Base-by-base conservation (phyloP, 2,113 vertebrate genomes). In the Hoplias malabaricus region DNA sequence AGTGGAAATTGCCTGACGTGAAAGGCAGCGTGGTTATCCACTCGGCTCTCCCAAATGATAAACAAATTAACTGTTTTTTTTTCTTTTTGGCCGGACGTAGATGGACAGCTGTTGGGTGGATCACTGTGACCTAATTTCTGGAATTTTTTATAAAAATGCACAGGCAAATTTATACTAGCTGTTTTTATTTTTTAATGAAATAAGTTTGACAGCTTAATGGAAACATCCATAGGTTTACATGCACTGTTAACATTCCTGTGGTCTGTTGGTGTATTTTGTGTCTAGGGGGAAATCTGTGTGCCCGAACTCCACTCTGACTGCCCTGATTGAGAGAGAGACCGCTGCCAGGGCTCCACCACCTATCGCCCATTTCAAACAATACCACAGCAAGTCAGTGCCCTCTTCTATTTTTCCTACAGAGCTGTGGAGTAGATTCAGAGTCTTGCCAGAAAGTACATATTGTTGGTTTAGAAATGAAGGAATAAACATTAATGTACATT, bases 361-460 rank as follows among this genome's bases (percentile, higher is more conserved):
- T 43, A 94, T 98, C 85, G 94, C 96, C 90, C 97, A 97, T 79
- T 91, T 94, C 86, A 97, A 95, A 83, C 97, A 95, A 70, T 92
- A 94, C 86, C 83, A 89, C 89, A 94, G 95, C 92, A 98, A 94
- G 98, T 98, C 91, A 92, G 85, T 43, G 27, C 29, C 19, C 5
- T 11, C 40, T 6, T 67, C 23, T 1, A 34, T 36, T 8, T 21
- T 23, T n/a, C 34, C 7, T 61, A 16, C 12, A n/a, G 53, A 72
- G 12, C 19, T 23, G 13, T 46, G 14, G 14, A 11, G 21, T 53
- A 21, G 19, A n/a, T 21, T 53, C 48, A 53, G 48, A 21, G 19
- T 53, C 21, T 53, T 53, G 48, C n/a, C n/a, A n/a, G n/a, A n/a
- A n/a, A n/a, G n/a, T n/a, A n/a, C n/a, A n/a, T n/a, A n/a, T n/a